Conservation (phyloP, 2,113 vertebrate species). For the Acrocephalus arundinaceus region DNA sequence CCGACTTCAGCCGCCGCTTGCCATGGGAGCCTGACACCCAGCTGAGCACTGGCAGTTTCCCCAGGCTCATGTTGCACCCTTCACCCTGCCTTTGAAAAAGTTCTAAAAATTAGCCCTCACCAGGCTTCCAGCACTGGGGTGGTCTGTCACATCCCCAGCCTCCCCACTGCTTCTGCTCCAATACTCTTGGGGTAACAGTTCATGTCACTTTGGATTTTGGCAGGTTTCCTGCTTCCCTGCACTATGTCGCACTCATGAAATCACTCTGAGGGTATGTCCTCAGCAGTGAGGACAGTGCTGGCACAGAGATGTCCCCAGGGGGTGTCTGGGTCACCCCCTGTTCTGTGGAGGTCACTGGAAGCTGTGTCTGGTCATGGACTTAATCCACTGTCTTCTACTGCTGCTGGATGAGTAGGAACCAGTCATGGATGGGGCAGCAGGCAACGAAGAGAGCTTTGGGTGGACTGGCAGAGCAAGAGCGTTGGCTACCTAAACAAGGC, state of each 20-base stretch:
- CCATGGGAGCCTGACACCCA: conserved; percentile 85
- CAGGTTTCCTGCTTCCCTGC: background rate
- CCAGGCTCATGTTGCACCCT: conserved; percentile 83
- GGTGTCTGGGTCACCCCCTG: background rate
- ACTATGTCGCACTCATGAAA: background rate
- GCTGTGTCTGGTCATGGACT: background rate
- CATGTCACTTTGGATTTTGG: background rate
- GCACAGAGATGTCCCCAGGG: background rate
- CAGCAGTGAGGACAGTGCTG: background rate
- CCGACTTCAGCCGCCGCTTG: conserved; percentile 82
- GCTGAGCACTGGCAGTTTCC: conserved; percentile 86
- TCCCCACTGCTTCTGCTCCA: background rate
- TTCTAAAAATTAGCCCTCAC: background rate
- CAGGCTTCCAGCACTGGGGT: background rate
- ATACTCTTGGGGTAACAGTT: background rate
- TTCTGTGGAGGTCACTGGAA: background rate
- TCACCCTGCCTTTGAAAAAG: background rate
- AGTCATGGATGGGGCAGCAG: background rate
- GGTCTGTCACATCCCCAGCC: conserved; percentile 17
- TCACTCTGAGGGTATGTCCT: background rate
- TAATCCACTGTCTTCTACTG: background rate
- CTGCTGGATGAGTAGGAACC: background rate
- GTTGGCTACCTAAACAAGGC: background rate
- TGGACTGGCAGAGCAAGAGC: background rate
- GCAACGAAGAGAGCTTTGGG: background rate